Evolutionary conservation across 1,140 invertebrate genomes (phyloP), one percentile per base, ranked within the genome.

Genomic region (Pseudomyrmex sp.): DNA sequence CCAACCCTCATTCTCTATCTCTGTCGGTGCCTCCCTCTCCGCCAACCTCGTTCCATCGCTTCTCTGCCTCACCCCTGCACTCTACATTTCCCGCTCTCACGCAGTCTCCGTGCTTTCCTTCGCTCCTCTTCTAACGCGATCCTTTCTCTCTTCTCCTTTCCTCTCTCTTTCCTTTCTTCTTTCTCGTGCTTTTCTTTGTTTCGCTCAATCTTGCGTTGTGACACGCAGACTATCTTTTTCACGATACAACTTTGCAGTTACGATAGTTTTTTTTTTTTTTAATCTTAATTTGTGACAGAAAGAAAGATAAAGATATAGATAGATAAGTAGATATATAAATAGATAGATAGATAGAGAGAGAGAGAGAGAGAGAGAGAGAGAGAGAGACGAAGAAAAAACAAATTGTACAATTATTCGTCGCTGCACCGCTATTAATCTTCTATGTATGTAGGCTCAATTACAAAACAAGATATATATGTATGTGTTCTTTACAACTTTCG

Each of bases 1-100:
- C 91, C 91, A 87, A 92, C 91, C 89, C 88, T 89, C 86, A 74
- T 75, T 63, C 86, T 84, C 85, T 75, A 62, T 77, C 85, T 88
- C 89, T 52, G 75, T 66, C 87, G 73, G 77, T 63, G 63, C 65
- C 18, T 69, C 65, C 76, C 74, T 65, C 79, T 56, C n/a, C 9
- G 12, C 26, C 69, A 73, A 15, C n/a, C 59, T 50, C 73, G 59
- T 44, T 66, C 72, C 59, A 50, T 80, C 76, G 66, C 44, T 59
- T 72, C 72, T 82, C 72, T 48, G 18, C 79, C 63, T 69, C 61
- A 68, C 62, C 48, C 66, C 59, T 69, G 76, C 46, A 20, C 66
- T 83, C 70, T 48, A 63, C 66, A 70, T 80, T 87, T 83, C 82
- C 82, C 74, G 50, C 82, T 83, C 63, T 68, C 63, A 84, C 86